Evolutionary conservation across 2,797 vertebrate genomes (phyloP).

Genomic region (Heterohyrax brucei): DNA sequence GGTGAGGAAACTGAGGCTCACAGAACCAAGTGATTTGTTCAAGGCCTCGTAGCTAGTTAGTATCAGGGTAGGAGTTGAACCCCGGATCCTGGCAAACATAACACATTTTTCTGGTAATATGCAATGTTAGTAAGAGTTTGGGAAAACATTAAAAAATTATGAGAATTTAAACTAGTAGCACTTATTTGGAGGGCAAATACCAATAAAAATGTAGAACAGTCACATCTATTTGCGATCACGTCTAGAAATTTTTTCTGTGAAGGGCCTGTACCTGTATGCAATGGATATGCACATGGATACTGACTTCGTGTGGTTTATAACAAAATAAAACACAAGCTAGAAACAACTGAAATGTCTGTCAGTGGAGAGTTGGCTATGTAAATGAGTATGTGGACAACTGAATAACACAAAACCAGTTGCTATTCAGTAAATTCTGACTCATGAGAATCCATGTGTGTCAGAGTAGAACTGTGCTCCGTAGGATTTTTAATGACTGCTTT

Average conservation of each 20-base stretch:
- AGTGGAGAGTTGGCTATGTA: no score
- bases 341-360: not conserved
- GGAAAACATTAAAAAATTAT: conserved; percentile 30
- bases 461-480: not conserved
- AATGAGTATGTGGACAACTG: not conserved
- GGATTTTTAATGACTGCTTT: not conserved
- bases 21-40: not conserved
- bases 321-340: conserved; percentile 24
- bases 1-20: not conserved
- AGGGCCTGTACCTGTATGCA: not conserved
- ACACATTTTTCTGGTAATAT: not conserved
- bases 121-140: not conserved
- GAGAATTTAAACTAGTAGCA: conserved; percentile 15
- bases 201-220: conserved; percentile 16
- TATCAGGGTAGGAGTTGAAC: not conserved
- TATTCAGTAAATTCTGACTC: no score
- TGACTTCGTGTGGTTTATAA: not conserved
- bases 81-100: not conserved
- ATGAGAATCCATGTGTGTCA: no score
- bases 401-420: no score
- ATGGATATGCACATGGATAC: not conserved
- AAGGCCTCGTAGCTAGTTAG: not conserved
- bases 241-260: conserved; percentile 29
- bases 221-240: conserved; percentile 35
- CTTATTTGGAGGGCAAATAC: conserved; percentile 47